phyloP scores from a whole-genome alignment of 1,140 invertebrate species.

The Protaetia brevitarsis region DNA sequence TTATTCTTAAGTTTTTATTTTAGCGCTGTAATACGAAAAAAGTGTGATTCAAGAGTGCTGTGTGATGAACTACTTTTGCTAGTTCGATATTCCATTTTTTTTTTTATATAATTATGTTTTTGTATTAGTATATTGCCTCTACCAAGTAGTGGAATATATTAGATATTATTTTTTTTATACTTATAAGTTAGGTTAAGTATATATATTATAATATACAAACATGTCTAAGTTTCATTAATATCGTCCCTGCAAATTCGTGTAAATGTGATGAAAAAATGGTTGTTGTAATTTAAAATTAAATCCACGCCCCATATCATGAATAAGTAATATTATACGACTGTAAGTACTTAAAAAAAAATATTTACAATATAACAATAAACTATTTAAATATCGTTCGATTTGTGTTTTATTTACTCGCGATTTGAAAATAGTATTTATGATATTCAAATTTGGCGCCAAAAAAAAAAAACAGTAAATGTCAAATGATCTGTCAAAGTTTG shows the following conservation, averaged over 20 bases:
- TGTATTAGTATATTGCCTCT: conserved; percentile 10
- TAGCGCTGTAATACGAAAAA: not conserved
- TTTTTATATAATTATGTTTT: not conserved
- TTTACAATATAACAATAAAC: no score
- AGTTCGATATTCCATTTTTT: conserved; percentile 7
- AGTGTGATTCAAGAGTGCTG: conserved; percentile 19
- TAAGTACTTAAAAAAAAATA: conserved; percentile 9
- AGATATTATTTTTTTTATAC: not conserved
- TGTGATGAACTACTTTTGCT: conserved; percentile 6
- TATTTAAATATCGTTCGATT: no score
- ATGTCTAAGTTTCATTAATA: conserved; percentile 10
- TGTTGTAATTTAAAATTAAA: not conserved
- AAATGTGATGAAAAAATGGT: not conserved
- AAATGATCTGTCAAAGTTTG: no score
- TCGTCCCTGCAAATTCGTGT: not conserved
- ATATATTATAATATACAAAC: not conserved
- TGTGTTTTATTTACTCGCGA: no score
- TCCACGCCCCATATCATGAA: not conserved
- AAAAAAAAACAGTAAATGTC: no score
- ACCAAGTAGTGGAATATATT: conserved; percentile 20
- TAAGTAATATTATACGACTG: no score
- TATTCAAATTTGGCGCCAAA: no score
- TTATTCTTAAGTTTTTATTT: conserved; percentile 6
- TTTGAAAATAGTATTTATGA: no score
- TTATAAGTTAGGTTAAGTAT: not conserved